Evolutionary conservation across 2,888 invertebrate genomes (phyloP).

Genomic region (Melipona beecheii): DNA sequence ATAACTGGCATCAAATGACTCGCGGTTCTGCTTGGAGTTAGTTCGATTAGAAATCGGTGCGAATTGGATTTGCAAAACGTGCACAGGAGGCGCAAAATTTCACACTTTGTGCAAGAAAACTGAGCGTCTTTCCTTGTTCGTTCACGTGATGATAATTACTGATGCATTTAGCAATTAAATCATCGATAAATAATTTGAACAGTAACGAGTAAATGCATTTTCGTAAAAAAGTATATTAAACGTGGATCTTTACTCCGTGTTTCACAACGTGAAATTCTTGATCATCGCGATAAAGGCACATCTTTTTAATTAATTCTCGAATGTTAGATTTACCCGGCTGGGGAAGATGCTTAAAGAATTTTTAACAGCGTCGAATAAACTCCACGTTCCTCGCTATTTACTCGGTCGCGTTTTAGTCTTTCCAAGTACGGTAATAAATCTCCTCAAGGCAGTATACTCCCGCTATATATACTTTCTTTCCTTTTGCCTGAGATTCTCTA

Average conservation of each 20-base stretch:
- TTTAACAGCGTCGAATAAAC: constrained; percentile 57
- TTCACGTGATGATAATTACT: background rate
- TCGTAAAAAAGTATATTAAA: background rate
- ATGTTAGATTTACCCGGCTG: constrained; percentile 25
- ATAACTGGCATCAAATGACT: constrained; percentile 1
- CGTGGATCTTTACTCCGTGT: background rate
- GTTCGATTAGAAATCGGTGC: background rate
- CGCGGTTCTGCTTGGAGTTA: background rate
- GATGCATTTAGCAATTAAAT: background rate
- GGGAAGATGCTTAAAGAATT: constrained; percentile 57
- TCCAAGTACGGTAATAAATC: constrained; percentile 59
- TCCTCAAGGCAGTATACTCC: constrained; percentile 55
- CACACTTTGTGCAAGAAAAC: constrained; percentile 2
- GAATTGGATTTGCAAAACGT: background rate
- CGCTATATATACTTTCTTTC: constrained; percentile 51
- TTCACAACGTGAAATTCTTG: constrained; percentile 6
- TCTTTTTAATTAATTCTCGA: constrained; percentile 55
- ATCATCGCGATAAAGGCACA: constrained; percentile 35
- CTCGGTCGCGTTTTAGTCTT: constrained; percentile 55
- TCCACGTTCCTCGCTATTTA: constrained; percentile 58
- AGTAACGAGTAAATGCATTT: background rate
- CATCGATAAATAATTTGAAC: background rate
- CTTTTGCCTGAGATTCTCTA: constrained; percentile 54
- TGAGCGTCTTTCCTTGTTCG: background rate
- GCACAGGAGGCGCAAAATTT: background rate